These are phyloP conservation scores for Exaiptasia diaphana DNA, from an alignment of 64 coral and sea anemone species.

Conservation along the genomic window DNA sequence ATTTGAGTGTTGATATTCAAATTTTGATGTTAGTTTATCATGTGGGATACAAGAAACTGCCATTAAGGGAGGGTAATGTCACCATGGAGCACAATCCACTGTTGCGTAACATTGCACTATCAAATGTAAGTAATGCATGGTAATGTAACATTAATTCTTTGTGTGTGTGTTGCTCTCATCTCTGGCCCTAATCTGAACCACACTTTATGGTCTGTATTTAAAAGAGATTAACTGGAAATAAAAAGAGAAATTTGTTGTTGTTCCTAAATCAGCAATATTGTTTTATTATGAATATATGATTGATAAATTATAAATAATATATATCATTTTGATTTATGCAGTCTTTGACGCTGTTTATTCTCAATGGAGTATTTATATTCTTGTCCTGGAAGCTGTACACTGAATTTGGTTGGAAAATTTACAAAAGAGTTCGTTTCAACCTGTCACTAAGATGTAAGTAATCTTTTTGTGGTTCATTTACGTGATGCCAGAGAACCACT, in stretches of 20 bases:
- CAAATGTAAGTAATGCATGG: constrained; percentile 79
- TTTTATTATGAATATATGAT: too few relatives aligned
- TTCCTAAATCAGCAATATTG: too few relatives aligned
- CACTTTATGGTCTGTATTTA: too few relatives aligned
- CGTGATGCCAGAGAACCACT: too few relatives aligned
- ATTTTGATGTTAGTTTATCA: constrained; percentile 98
- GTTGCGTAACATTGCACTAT: constrained; percentile 50
- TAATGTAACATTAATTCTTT: too few relatives aligned
- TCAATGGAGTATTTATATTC: constrained; percentile 64
- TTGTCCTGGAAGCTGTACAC: constrained; percentile 84
- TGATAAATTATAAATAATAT: too few relatives aligned
- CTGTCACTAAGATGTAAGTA: constrained; percentile 78
- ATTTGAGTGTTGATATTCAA: too few relatives aligned
- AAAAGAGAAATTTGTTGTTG: too few relatives aligned
- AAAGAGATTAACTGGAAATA: too few relatives aligned
- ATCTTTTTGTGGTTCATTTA: too few relatives aligned
- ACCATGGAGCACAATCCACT: background rate
- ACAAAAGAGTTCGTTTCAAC: constrained; percentile 83
- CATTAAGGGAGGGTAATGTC: background rate
- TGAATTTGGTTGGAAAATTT: constrained; percentile 96
- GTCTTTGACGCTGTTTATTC: constrained; percentile 54
- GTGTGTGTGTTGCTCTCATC: too few relatives aligned
- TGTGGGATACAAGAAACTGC: constrained; percentile 72
- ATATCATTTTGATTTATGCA: constrained; percentile 22
- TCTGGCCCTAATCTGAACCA: too few relatives aligned